A percentile compares a stretch with the other conserved stretches of the same genome.
Conservation (phyloP, 2,888 invertebrate species). For the Sicus ferrugineus region DNA sequence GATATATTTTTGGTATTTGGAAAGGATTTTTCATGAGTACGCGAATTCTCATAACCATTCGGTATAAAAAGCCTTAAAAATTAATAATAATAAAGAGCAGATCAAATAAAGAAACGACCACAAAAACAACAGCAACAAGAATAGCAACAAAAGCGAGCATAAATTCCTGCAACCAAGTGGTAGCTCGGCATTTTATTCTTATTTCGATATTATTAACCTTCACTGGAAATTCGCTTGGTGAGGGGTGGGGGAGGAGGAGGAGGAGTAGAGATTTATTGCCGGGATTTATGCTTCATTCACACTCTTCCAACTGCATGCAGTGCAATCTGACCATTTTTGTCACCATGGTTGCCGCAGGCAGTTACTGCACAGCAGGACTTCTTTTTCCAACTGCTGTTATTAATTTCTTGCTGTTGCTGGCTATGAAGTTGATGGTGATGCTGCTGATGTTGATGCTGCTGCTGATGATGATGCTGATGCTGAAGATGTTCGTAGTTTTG, state of each 20-base stretch:
- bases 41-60: constrained; percentile 13
- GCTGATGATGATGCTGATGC: background rate
- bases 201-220: background rate
- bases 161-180: constrained; percentile 17
- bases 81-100: constrained; percentile 19
- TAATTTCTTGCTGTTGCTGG: constrained; percentile 21
- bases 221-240: background rate
- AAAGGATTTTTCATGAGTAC: background rate
- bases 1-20: too few species aligned
- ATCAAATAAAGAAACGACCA: background rate
- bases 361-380: constrained; percentile 38
- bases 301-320: constrained; percentile 8
- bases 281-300: background rate
- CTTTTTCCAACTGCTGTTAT: constrained; percentile 25
- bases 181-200: background rate
- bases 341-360: constrained; percentile 28
- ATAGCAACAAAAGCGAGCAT: background rate
- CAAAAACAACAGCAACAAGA: background rate
- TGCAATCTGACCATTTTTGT: constrained; percentile 8
- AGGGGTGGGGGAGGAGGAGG: too few species aligned
- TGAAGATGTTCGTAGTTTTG: too few species aligned
- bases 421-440: background rate
- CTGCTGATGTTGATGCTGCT: background rate
- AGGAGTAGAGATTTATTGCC: too few species aligned
- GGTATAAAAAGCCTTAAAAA: constrained; percentile 1